A percentile compares a stretch with the other conserved stretches of the same genome.
Evolutionary conservation across 2,113 vertebrate species (phyloP).

Genomic region (Rhinopithecus roxellana): DNA sequence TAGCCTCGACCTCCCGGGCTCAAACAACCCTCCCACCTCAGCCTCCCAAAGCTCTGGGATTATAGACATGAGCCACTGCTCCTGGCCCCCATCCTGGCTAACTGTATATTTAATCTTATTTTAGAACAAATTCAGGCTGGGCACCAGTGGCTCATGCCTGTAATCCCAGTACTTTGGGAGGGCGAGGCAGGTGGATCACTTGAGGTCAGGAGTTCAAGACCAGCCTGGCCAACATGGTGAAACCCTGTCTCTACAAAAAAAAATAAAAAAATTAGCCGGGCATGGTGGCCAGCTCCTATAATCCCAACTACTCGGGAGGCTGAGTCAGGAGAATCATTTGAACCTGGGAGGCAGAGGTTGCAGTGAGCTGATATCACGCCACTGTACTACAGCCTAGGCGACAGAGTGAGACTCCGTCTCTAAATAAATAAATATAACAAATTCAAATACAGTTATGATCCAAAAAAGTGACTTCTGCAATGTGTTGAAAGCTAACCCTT

Average conservation of each 20-base stretch:
- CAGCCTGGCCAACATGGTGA: no score
- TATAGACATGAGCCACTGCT: no score
- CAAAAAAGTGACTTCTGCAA: not conserved
- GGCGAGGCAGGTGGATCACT: no score
- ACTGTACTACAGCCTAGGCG: not conserved
- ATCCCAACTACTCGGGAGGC: not conserved
- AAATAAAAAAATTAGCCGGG: not conserved
- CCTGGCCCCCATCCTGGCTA: not conserved
- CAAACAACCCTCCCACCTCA: no score
- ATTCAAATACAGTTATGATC: not conserved
- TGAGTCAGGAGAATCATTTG: not conserved
- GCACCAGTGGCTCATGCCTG: no score
- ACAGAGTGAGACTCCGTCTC: not conserved
- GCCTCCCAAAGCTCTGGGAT: no score
- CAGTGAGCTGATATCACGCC: not conserved
- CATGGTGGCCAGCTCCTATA: not conserved
- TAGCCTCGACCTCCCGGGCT: no score
- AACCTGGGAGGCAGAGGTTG: not conserved
- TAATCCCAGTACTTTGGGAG: no score
- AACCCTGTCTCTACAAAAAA: no score
- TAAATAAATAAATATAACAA: not conserved
- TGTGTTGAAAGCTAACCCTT: not conserved
- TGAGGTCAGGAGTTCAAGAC: no score
- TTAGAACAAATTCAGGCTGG: not conserved
- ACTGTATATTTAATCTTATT: not conserved